Evolutionary conservation across 1,140 invertebrate genomes (phyloP).

Genomic region (Drosophila nannoptera): DNA sequence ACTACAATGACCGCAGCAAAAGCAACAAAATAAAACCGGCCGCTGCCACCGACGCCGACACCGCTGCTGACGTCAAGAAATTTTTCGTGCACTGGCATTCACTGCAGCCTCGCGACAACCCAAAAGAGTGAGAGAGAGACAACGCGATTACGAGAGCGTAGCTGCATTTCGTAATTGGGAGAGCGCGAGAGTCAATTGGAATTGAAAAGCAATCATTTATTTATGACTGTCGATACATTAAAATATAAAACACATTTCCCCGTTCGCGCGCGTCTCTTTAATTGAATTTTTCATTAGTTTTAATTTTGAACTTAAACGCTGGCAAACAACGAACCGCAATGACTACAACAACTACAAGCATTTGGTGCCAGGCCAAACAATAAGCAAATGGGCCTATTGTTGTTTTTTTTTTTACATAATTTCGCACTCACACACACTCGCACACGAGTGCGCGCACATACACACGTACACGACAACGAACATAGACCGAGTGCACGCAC

Average conservation of each 20-base stretch:
- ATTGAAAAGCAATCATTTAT: slow-evolving; percentile 49
- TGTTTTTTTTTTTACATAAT: slow-evolving; percentile 69
- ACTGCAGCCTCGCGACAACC: slow-evolving; percentile 23
- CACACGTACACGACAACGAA: slow-evolving; percentile 25
- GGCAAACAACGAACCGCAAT: slow-evolving; percentile 12
- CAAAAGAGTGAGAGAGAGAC: slow-evolving; percentile 10
- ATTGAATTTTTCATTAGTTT: slow-evolving; percentile 41
- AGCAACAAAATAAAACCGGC: slow-evolving; percentile 38
- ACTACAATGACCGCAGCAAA: not conserved
- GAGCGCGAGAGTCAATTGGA: slow-evolving; percentile 65
- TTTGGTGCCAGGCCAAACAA: slow-evolving; percentile 29
- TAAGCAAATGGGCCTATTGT: slow-evolving; percentile 51
- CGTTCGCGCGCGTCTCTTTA: slow-evolving; percentile 15
- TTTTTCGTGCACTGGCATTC: slow-evolving; percentile 57
- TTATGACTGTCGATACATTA: slow-evolving; percentile 33
- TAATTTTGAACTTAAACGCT: slow-evolving; percentile 25
- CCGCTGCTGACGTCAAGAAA: slow-evolving; percentile 49
- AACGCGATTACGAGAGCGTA: slow-evolving; percentile 19
- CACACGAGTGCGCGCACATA: slow-evolving; percentile 12
- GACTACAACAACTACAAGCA: slow-evolving; percentile 19
- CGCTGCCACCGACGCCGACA: slow-evolving; percentile 10
- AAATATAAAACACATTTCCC: slow-evolving; percentile 25
- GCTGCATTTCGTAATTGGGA: slow-evolving; percentile 47
- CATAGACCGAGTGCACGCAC: slow-evolving; percentile 60
- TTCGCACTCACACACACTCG: slow-evolving; percentile 49